Evolutionary conservation across 2,888 invertebrate genomes (phyloP), one percentile per base, ranked within the genome.

Genomic region (Ferrisia virgata): DNA sequence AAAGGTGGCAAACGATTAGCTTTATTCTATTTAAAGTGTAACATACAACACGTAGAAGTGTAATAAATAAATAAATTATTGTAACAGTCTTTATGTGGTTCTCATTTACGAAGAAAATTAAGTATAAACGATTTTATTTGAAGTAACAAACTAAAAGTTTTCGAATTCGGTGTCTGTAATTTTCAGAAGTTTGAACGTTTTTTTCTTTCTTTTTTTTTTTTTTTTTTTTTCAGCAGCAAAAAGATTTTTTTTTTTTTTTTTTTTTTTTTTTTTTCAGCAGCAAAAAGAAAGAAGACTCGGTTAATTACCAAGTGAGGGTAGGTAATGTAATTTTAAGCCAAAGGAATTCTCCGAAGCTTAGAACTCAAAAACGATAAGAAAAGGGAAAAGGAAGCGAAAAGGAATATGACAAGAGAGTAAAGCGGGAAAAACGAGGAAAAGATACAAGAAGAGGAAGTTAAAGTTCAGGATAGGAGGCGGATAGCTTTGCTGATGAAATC

Each of bases 301-400:
- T 81, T 81, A 81, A 81, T 81, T 81, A 81, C 81, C 81, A 81
- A 58, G 22, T 31, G 58, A 81, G 81, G 58, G 81, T 31, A 81
- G 53, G 81, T 81, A 81, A 81, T 81, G 58, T 58, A 81, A 81
- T 81, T 81, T 81, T 36, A 53, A 81, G 81, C 58, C 39, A 69
- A 69, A 69, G 82, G 31, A 82, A 82, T 53, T 69, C 69, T 36
- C 83, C 28, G 31, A 72, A 83, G 82, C 39, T 69, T 64, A 72
- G 72, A 83, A 72, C 31, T 40, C n/a, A 83, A 83, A 72, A 83
- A 76, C 76, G 83, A 83, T 72, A 83, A 72, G 76, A 83, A 39
- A 72, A 72, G 83, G 43, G 72, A 83, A 76, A 83, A 83, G 83
- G 83, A 83, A 83, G 76, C 76, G 72, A 72, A 83, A 83, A 72